These are phyloP conservation scores for Passer domesticus DNA, from an alignment of 2,113 vertebrate species.

Conservation along the genomic window DNA sequence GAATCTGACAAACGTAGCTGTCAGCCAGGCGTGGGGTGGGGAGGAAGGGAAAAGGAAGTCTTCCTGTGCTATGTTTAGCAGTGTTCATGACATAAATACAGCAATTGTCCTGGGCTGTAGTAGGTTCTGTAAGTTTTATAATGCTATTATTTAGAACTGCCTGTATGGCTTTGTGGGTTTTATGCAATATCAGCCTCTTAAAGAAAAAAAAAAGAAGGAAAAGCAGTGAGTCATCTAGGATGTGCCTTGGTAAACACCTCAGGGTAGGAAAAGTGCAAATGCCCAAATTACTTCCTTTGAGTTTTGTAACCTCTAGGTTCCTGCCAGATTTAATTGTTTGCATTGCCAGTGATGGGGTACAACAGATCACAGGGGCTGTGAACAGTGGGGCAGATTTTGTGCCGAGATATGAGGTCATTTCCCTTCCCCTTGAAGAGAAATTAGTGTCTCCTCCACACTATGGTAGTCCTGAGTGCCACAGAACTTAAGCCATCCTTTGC, in stretches of 20 bases:
- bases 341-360: background rate
- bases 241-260: background rate
- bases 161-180: background rate
- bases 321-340: background rate
- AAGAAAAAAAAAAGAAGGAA: background rate
- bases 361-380: background rate
- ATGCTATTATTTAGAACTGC: background rate
- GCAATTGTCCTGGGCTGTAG: background rate
- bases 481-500: background rate
- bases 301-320: background rate
- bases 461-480: background rate
- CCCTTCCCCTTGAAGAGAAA: background rate
- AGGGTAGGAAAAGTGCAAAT: background rate
- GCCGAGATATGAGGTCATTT: background rate
- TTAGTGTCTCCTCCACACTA: background rate
- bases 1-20: background rate
- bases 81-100: background rate
- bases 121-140: background rate
- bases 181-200: background rate
- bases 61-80: conserved; percentile 4
- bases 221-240: background rate
- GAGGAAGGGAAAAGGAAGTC: background rate
- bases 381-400: background rate
- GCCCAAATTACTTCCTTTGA: background rate
- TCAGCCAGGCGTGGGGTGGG: background rate